Evolutionary conservation across 2,797 vertebrate genomes (phyloP), one percentile per base, ranked within the genome.

Genomic region (Sebastes goodei): DNA sequence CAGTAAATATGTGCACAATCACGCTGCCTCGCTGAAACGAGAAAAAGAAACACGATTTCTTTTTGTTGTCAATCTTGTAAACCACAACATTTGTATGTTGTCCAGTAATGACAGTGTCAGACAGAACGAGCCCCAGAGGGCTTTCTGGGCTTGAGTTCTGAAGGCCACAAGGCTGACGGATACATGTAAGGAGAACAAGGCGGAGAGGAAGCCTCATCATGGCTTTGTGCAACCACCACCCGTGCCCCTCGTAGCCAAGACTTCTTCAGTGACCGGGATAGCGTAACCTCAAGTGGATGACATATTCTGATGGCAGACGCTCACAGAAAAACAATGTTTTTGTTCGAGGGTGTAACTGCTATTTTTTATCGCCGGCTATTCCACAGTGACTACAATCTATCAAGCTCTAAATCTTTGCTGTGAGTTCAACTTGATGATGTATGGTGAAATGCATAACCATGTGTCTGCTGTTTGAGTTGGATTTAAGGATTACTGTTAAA

Each of bases 51-150:
- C 77, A 88, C 53, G 12, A 32, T 83, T 88, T 85, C 25, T 86
- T 81, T 92, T 86, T 90, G 88, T 92, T 92, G 92, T 93, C 85
- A 80, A 27, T 86, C 78, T 85, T 88, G 89, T 90, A 87, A 93
- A 92, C 92, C 90, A 84, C 89, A 90, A 76, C 82, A 87, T 88
- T 92, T 93, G 90, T 88, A 81, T 76, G 85, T 89, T 83, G 88
- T 92, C 89, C 93, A 93, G 91, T 94, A 94, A 94, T 92, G 92
- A 93, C 91, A 91, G 84, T 86, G 87, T 92, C 89, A 90, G 91
- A 78, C 73, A 73, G 52, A 90, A 90, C 10, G 46, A 83, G 85
- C 71, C 89, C 81, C 91, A 49, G 77, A 71, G 73, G 88, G 74
- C 71, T 86, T 85, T 80, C 87, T 83, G 91, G 89, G 86, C 90